These are phyloP conservation scores for Penaeus indicus DNA, from an alignment of 1,140 invertebrate species.

Conservation along the genomic window DNA sequence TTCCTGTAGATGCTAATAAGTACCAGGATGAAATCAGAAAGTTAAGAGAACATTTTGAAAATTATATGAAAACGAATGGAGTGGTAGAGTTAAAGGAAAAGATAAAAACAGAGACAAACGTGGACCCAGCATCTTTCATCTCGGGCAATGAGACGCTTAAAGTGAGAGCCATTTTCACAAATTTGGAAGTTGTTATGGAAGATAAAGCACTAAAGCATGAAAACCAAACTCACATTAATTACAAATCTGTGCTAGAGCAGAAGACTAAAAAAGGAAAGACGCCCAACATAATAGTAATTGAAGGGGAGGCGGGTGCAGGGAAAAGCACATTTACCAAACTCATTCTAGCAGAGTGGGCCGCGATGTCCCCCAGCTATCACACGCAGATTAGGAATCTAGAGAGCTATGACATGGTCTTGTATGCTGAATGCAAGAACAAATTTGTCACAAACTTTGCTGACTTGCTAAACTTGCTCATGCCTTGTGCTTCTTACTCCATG, in stretches of 20 bases:
- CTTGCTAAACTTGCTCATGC: constrained; percentile 22
- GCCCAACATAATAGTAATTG: constrained; percentile 29
- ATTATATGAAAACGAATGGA: no score
- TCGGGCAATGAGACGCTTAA: constrained; percentile 31
- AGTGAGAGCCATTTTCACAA: constrained; percentile 27
- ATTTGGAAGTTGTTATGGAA: constrained; percentile 9
- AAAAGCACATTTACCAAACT: constrained; percentile 52
- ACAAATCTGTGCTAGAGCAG: constrained; percentile 2
- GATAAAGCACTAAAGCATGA: not conserved
- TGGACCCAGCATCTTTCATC: constrained; percentile 53
- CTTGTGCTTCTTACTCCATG: constrained; percentile 16
- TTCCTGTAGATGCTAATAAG: no score
- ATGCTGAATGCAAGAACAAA: constrained; percentile 41
- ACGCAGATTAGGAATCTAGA: not conserved
- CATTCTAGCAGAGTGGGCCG: constrained; percentile 34
- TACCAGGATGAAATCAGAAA: no score
- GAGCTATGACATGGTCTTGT: constrained; percentile 34
- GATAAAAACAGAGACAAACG: not conserved
- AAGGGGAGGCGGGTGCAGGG: constrained; percentile 52
- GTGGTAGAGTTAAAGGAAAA: no score
- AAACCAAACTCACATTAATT: not conserved
- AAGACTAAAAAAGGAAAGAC: not conserved
- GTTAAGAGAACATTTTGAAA: no score
- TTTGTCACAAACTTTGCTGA: constrained; percentile 15
- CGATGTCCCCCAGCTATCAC: not conserved